These are phyloP conservation scores for Tiliacea aurago DNA, from an alignment of 2,888 invertebrate genomes.

Conservation along the genomic window DNA sequence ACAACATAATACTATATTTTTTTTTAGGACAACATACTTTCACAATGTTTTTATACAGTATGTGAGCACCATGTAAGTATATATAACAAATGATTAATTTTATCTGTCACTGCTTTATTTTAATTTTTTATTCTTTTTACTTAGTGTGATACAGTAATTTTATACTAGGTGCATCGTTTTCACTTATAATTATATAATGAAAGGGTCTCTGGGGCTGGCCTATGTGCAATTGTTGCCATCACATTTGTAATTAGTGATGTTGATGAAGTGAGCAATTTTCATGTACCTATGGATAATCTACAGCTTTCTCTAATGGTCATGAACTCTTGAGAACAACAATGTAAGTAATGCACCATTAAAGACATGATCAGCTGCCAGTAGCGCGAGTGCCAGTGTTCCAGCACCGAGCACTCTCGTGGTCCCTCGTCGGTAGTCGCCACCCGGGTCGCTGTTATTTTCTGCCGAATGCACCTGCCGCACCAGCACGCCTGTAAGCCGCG, in stretches of 20 bases:
- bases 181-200: too few relatives aligned
- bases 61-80: too few relatives aligned
- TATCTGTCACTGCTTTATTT: too few relatives aligned
- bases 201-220: background rate
- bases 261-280: slow-evolving; percentile 15
- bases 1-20: too few relatives aligned
- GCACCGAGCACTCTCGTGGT: slow-evolving; percentile 65
- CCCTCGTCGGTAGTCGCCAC: slow-evolving; percentile 43
- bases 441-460: slow-evolving; percentile 49
- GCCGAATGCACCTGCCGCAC: slow-evolving; percentile 55
- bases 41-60: too few relatives aligned
- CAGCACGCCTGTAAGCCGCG: slow-evolving; percentile 67
- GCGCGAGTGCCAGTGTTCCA: slow-evolving; percentile 78
- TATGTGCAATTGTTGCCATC: slow-evolving; percentile 1
- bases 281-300: slow-evolving; percentile 39
- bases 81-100: too few relatives aligned
- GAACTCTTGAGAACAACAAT: slow-evolving; percentile 55
- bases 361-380: slow-evolving; percentile 82
- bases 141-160: too few relatives aligned
- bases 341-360: slow-evolving; percentile 81
- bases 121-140: too few relatives aligned
- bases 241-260: background rate
- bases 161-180: too few relatives aligned
- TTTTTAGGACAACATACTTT: too few relatives aligned
- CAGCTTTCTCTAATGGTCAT: slow-evolving; percentile 32